Conservation (phyloP, 1,140 invertebrate genomes). For the Portunus trituberculatus region DNA sequence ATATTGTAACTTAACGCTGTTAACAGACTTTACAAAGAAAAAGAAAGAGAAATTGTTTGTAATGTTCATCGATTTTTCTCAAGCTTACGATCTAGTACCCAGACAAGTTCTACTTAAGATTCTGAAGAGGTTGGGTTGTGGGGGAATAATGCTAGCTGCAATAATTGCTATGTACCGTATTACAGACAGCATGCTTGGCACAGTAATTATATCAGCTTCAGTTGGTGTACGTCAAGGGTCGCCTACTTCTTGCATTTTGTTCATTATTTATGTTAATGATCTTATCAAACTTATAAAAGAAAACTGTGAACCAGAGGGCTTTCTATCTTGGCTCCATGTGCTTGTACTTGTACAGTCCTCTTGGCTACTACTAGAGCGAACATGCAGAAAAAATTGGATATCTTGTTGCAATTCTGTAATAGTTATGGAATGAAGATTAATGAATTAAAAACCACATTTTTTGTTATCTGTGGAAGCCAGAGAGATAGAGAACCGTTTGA, state of each 20-base stretch:
- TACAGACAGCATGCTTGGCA: background rate
- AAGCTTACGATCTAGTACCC: background rate
- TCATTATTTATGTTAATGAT: background rate
- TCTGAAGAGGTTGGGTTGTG: background rate
- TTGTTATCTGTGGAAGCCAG: background rate
- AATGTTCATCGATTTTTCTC: background rate
- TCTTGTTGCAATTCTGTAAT: background rate
- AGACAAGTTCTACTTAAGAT: background rate
- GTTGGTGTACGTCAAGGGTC: too few species aligned
- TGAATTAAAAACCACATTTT: background rate
- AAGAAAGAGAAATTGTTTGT: slow-evolving; percentile 24
- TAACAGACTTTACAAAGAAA: slow-evolving; percentile 13
- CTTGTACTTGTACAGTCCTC: background rate
- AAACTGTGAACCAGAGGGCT: background rate
- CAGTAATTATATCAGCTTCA: background rate
- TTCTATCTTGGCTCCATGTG: background rate
- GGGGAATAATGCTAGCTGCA: background rate
- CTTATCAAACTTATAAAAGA: background rate
- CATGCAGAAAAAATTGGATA: background rate
- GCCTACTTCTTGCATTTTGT: too few species aligned
- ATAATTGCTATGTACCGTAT: background rate
- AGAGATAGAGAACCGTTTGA: background rate
- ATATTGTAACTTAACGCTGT: slow-evolving; percentile 4
- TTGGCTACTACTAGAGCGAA: background rate
- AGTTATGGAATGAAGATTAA: background rate